These are phyloP conservation scores for Anthrax anthrax DNA, from an alignment of 2,888 invertebrate species.

Conservation along the genomic window DNA sequence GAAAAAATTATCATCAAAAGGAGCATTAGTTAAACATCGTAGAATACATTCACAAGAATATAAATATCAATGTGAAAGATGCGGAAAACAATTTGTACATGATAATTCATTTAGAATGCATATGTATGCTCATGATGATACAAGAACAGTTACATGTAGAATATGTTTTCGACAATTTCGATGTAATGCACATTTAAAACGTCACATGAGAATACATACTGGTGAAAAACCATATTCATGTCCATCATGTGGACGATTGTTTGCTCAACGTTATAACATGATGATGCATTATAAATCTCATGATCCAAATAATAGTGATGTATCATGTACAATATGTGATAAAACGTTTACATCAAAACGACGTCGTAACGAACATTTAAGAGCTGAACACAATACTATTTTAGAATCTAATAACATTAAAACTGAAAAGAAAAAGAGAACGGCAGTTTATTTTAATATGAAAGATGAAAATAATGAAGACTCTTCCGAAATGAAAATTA, in stretches of 20 bases:
- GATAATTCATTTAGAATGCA: slow-evolving; percentile 35
- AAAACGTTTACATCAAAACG: neutral
- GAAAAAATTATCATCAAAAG: slow-evolving; percentile 41
- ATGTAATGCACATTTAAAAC: slow-evolving; percentile 31
- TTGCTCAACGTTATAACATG: slow-evolving; percentile 13
- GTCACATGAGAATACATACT: slow-evolving; percentile 32
- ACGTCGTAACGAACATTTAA: neutral
- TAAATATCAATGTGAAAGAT: slow-evolving; percentile 34
- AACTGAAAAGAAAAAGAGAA: neutral
- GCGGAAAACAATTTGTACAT: slow-evolving; percentile 34
- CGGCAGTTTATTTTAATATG: too few species aligned
- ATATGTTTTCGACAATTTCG: slow-evolving; percentile 26
- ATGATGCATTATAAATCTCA: slow-evolving; percentile 4
- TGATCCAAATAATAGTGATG: neutral
- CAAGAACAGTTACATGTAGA: slow-evolving; percentile 12
- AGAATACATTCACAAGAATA: slow-evolving; percentile 38
- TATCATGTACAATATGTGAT: neutral
- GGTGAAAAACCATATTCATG: slow-evolving; percentile 17
- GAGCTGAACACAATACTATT: neutral
- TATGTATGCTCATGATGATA: slow-evolving; percentile 25
- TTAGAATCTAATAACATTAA: neutral
- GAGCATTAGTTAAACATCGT: slow-evolving; percentile 38
- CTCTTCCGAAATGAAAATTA: too few species aligned
- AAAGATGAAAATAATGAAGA: too few species aligned
- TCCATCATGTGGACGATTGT: slow-evolving; percentile 12